Base-by-base conservation (phyloP, 2,888 invertebrate species). In the Torymus tubicola region DNA sequence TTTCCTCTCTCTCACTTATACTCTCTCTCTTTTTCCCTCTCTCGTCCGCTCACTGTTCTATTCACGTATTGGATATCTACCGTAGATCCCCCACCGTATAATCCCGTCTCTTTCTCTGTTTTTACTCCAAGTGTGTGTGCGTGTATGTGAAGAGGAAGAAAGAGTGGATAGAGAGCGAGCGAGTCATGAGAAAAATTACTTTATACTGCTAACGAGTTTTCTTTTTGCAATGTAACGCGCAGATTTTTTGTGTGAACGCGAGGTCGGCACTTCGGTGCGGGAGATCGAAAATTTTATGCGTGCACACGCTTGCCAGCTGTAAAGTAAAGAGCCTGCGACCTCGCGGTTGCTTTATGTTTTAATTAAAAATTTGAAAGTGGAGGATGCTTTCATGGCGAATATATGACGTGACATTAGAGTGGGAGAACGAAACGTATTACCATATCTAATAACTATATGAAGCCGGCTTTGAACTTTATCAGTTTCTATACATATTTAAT, bases 171-270 rank as follows among this genome's bases (percentile, higher is more conserved):
- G 16, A 50, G 12, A 18, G 1, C 14, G 50, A 14, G 2, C 10
- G n/a, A 52, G 24, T 55, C n/a, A 58, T 18, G 21, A 67, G 53
- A 55, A 73, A 73, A 78, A 73, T 72, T 60, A 55, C 72, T 52
- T 68, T 42, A 61, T 68, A 73, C 16, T 24, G 78, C 61, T 73
- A 78, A 78, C 16, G 68, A 78, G 61, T 61, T 77, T 75, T 55
- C 52, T 68, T 78, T 61, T 70, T 42, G 42, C 42, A 42, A 42
- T 42, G 42, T 42, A 42, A 42, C 42, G 42, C 42, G 42, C 8
- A 8, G 42, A 42, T 42, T 42, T 42, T 42, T 42, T 42, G 5
- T 42, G 8, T 8, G 8, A 42, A 42, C 42, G 42, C 42, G 42
- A 42, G 42, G 42, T 42, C 42, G 42, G 42, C 8, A 42, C 42